These are phyloP conservation scores for Iguana delicatissima DNA, from an alignment of 2,797 vertebrate genomes.

Conservation along the genomic window DNA sequence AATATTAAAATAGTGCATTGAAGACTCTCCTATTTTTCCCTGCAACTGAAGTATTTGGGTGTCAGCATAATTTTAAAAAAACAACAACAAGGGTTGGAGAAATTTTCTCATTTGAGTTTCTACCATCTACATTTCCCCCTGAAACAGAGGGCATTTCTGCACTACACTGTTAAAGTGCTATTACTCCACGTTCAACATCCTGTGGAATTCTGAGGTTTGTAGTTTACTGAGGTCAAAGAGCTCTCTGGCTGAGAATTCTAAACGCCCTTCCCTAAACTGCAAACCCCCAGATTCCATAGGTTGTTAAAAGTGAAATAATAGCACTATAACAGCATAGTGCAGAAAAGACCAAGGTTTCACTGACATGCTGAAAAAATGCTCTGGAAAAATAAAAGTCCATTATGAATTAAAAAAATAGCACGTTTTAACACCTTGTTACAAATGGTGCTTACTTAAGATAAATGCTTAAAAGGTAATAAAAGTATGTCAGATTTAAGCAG, in stretches of 20 bases:
- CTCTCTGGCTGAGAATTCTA: too few relatives aligned
- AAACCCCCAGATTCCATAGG: too few relatives aligned
- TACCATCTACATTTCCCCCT: constrained; percentile 21
- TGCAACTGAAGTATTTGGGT: constrained; percentile 49
- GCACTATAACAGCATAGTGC: too few relatives aligned
- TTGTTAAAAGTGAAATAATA: too few relatives aligned
- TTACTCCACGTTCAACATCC: too few relatives aligned
- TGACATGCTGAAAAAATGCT: neutral
- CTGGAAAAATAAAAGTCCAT: constrained; percentile 19
- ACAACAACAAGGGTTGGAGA: neutral
- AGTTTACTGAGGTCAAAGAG: too few relatives aligned
- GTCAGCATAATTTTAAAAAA: constrained; percentile 21
- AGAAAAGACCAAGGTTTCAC: too few relatives aligned
- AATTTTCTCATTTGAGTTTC: neutral
- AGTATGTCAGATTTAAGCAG: neutral
- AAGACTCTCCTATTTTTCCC: constrained; percentile 19
- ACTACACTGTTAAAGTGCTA: too few relatives aligned
- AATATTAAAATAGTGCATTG: neutral
- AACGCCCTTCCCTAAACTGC: too few relatives aligned
- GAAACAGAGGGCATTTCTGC: too few relatives aligned
- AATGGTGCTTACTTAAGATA: neutral
- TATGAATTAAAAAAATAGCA: constrained; percentile 23
- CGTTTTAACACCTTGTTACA: constrained; percentile 8
- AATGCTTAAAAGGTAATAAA: constrained; percentile 25
- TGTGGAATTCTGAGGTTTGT: too few relatives aligned